Base-by-base conservation (phyloP, 92 coral and sea anemone genomes). In the Desmophyllum pertusum region DNA sequence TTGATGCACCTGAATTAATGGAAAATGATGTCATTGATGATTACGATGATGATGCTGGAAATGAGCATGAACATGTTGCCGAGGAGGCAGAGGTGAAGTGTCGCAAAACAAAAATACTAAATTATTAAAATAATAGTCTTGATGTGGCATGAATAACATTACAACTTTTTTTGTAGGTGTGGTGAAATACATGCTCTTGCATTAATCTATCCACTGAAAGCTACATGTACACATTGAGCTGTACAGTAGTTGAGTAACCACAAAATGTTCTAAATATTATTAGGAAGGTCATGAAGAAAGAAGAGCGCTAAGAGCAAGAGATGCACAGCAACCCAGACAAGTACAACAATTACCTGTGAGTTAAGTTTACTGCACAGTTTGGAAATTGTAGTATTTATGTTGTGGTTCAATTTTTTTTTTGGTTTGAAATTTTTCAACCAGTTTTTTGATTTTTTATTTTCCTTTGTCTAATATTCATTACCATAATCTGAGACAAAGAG, bases 241-340 rank as follows among this genome's bases (percentile, higher is more conserved):
- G 3, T 48, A 48, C 53, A 48, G 29, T 53, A 15, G 0, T 13
- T 59, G 33, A 0, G 9, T 59, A 25, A 25, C 27, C n/a, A 57
- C 64, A 1, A 8, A 23, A 25, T 52, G 33, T 37, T 4, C 1
- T 73, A 69, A 15, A 6, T 1, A 30, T 25, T 46, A 43, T 19
- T 46, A 78, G 78, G 67, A 74, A 29, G 71, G 29, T 23, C 81
- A 76, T 35, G 89, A 88, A 70, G 85, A 81, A 65, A 71, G 90
- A 50, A 86, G 75, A 76, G 87, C 75, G 42, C 31, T 90, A 30
- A 86, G 93, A 70, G 57, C 76, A 7, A 86, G 93, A 70, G 84
- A 62, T 31, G 53, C 39, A 39, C 78, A 72, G 18, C 92, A 89
- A n/a, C 75, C 75, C 3, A 70, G 31, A 19, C 87, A 86, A 55